phyloP scores from a whole-genome alignment of 2,888 invertebrate species.

The Prostheceraeus crozeri region DNA sequence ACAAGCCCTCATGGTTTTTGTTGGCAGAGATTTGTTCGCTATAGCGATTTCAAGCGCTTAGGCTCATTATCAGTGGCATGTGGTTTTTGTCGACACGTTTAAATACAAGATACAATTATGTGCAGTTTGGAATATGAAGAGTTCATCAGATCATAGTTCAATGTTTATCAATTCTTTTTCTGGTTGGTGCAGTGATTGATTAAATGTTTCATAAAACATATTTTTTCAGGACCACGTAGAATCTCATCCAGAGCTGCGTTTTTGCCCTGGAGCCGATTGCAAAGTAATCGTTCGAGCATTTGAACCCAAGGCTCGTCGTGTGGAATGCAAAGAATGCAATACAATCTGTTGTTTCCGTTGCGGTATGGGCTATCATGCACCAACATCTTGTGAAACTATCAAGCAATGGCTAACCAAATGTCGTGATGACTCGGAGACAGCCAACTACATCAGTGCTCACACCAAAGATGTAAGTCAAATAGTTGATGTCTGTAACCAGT shows the following conservation, averaged over 20 bases:
- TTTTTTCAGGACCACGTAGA: too few relatives aligned
- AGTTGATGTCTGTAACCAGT: too few relatives aligned
- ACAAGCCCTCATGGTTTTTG: too few relatives aligned
- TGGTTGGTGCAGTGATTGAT: too few relatives aligned
- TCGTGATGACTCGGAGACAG: conserved; percentile 98
- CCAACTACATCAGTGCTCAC: conserved; percentile 97
- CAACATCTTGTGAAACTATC: conserved; percentile 88
- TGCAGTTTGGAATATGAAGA: not conserved
- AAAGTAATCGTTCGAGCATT: conserved; percentile 72
- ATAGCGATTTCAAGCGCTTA: too few relatives aligned
- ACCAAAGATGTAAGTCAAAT: too few relatives aligned
- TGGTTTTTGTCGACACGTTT: too few relatives aligned
- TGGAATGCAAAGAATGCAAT: conserved; percentile 78
- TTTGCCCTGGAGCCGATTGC: conserved; percentile 93
- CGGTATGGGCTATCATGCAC: conserved; percentile 93
- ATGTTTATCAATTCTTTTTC: too few relatives aligned
- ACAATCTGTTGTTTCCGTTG: conserved; percentile 84
- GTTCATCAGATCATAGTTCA: too few relatives aligned
- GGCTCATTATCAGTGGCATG: too few relatives aligned
- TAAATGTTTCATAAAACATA: too few relatives aligned
- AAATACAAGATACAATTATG: conserved; percentile 16
- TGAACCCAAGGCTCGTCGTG: conserved; percentile 73
- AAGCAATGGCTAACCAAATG: conserved; percentile 98
- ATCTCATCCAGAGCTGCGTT: conserved; percentile 62
- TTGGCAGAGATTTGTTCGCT: too few relatives aligned